Conservation (phyloP, 2,113 vertebrate species). For the Candoia aspera region DNA sequence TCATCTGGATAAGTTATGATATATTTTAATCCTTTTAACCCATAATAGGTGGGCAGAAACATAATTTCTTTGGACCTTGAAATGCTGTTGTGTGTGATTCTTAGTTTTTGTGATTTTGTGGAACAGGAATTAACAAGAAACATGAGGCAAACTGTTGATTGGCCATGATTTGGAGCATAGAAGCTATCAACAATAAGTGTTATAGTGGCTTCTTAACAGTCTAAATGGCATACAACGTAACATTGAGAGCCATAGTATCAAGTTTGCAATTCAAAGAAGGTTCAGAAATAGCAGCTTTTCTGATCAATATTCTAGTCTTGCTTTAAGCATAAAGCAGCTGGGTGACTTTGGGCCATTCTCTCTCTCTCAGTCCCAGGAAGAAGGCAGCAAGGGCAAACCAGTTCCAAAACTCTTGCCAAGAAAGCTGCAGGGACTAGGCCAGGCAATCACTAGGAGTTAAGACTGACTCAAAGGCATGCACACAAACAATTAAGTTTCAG, state of each 20-base stretch:
- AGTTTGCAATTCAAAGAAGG: not conserved
- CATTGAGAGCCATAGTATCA: not conserved
- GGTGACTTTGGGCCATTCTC: not conserved
- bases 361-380: not conserved
- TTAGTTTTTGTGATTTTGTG: not conserved
- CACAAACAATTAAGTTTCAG: not conserved
- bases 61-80: not conserved
- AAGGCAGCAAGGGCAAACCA: too few relatives aligned
- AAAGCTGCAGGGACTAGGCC: not conserved
- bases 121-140: not conserved
- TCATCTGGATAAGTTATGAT: not conserved
- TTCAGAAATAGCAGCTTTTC: not conserved
- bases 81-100: not conserved
- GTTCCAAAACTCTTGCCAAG: not conserved
- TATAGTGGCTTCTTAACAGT: not conserved
- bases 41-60: not conserved
- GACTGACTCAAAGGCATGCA: not conserved
- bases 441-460: not conserved
- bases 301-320: not conserved
- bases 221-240: not conserved
- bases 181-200: accelerated
- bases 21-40: not conserved
- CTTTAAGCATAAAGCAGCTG: too few relatives aligned
- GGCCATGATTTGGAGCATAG: not conserved
- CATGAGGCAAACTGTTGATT: not conserved